Evolutionary conservation across 1,140 invertebrate species (phyloP), one percentile per base, ranked within the genome.

Genomic region (Himalopsyche phryganea): DNA sequence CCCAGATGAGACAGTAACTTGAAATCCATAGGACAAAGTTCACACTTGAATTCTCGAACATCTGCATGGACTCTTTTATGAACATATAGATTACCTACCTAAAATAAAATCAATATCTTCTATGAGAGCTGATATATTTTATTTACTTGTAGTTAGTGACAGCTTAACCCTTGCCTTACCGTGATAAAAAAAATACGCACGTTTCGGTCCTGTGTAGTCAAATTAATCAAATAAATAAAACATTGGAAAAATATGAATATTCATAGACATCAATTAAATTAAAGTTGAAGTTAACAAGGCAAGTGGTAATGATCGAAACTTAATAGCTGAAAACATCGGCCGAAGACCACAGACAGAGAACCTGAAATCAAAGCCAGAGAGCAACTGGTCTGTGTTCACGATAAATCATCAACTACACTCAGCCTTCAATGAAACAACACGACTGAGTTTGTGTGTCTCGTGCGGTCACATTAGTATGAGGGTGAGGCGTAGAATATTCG

Each of bases 21-120:
- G 15, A 57, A 57, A 13, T 19, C 54, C 45, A 38, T 57, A 10
- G 46, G 36, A 32, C 54, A 57, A 1, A 40, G n/a, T 23, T 49
- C 13, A 32, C 54, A 57, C 14, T 48, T 40, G 32, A 57, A 57
- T 9, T 49, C 23, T 10, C 54, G 45, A 19, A 41, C 4, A 15
- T 40, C 18, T 6, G 17, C 23, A 41, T 57, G 54, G 1, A 49
- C 28, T 19, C 20, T 13, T 42, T 40, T 57, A 17, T 57, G 54
- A 13, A 57, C 45, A 28, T 49, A 41, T 23, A 57, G 23, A 48
- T 48, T 57, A 11, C 15, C 23, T 28, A 28, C 23, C 23, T 28
- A 9, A 28, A 28, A 28, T 28, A 28, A 28, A 28, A 3, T 5
- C 23, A 9, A 28, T 28, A 28, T 40, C 11, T 18, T 33, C 20